Evolutionary conservation across 1,140 invertebrate species (phyloP).

Genomic region (Diabrotica undecimpunctata): DNA sequence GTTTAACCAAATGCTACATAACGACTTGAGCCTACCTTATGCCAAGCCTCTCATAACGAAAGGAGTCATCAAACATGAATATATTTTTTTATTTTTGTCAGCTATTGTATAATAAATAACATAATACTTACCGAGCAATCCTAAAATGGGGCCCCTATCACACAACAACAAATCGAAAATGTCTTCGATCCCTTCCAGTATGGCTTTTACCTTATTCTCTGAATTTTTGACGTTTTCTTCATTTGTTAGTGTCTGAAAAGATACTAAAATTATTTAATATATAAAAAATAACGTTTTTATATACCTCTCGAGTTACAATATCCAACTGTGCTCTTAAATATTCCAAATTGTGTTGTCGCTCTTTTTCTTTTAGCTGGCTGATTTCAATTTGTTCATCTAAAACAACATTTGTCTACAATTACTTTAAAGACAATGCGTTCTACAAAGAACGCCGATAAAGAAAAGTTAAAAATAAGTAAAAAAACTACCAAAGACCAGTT

Average conservation of each 20-base stretch:
- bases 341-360: conserved; percentile 52
- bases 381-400: conserved; percentile 49
- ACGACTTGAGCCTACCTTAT: no score
- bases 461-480: neutral
- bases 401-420: conserved; percentile 18
- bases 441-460: neutral
- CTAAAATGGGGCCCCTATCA: conserved; percentile 65
- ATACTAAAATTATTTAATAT: neutral
- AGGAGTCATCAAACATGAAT: no score
- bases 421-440: neutral
- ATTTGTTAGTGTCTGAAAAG: conserved; percentile 50
- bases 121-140: conserved; percentile 56
- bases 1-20: no score
- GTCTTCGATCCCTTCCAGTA: conserved; percentile 55
- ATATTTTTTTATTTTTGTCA: no score
- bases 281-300: no score
- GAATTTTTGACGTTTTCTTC: conserved; percentile 51
- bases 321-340: conserved; percentile 47
- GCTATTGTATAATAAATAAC: no score
- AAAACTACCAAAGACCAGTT: no score
- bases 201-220: conserved; percentile 49
- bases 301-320: conserved; percentile 37
- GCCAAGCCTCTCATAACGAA: no score
- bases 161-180: conserved; percentile 61
- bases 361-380: conserved; percentile 48